These are phyloP conservation scores for Pammene fasciana DNA, from an alignment of 2,888 invertebrate genomes.

Conservation along the genomic window DNA sequence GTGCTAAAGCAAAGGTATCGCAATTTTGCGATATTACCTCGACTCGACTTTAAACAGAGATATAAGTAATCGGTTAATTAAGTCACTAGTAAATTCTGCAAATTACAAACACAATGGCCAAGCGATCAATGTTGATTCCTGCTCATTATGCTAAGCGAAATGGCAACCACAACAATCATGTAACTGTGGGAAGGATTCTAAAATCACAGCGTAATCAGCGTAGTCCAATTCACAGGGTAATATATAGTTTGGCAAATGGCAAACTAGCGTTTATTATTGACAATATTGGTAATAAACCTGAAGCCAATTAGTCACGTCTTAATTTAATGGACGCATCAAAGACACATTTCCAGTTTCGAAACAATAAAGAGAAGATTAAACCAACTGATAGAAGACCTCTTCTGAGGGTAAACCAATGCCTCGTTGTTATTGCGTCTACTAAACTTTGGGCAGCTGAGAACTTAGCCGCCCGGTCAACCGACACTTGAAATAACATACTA, in stretches of 20 bases:
- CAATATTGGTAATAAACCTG: conserved; percentile 15
- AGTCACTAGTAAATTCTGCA: background rate
- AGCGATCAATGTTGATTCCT: conserved; percentile 20
- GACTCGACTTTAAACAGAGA: background rate
- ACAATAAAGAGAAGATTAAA: conserved; percentile 39
- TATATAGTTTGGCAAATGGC: too few species aligned
- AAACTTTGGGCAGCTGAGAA: conserved; percentile 33
- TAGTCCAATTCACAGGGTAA: background rate
- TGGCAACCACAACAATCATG: conserved; percentile 20
- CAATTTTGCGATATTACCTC: background rate
- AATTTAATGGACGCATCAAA: conserved; percentile 39
- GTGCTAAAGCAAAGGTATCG: background rate
- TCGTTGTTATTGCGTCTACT: conserved; percentile 26
- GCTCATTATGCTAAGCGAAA: conserved; percentile 28
- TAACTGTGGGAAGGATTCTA: conserved; percentile 8
- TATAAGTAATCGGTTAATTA: background rate
- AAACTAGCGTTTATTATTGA: background rate
- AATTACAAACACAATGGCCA: conserved; percentile 2
- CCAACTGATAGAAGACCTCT: conserved; percentile 37
- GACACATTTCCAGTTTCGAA: conserved; percentile 34
- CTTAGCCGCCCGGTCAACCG: conserved; percentile 43
- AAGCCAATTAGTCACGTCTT: conserved; percentile 43
- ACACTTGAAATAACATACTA: conserved; percentile 67
- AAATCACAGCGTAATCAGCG: conserved; percentile 22
- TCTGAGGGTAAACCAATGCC: conserved; percentile 28